Conservation (phyloP, 2,797 vertebrate species). For the Varecia variegata region DNA sequence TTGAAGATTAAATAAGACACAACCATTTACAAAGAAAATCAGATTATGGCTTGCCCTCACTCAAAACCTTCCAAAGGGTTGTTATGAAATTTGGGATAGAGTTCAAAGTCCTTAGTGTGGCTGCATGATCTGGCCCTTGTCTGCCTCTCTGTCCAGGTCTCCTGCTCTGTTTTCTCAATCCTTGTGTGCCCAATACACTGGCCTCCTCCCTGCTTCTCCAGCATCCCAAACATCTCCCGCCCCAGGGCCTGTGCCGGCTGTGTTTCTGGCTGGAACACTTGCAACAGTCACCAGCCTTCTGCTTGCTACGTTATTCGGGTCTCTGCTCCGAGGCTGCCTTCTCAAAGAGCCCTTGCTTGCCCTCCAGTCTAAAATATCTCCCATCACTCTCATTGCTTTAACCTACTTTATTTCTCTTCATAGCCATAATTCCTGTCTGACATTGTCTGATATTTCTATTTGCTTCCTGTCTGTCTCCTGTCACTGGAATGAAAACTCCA, state of each 20-base stretch:
- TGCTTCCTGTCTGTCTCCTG: not conserved
- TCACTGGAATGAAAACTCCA: not conserved
- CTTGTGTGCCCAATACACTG: accelerated
- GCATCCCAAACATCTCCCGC: not conserved
- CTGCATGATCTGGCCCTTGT: accelerated
- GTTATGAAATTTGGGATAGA: not conserved
- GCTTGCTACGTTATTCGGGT: not conserved
- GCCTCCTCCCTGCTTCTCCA: not conserved
- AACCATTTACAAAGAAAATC: not conserved
- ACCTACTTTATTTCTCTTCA: not conserved
- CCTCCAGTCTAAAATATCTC: not conserved
- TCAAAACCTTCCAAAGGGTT: not conserved
- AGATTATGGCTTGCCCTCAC: not conserved
- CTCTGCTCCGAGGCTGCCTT: not conserved
- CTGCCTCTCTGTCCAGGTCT: not conserved
- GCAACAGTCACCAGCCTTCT: not conserved
- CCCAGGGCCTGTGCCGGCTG: not conserved
- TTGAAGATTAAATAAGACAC: not conserved
- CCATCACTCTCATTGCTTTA: not conserved
- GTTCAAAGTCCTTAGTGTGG: not conserved
- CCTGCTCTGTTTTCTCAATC: not conserved
- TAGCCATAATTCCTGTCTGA: not conserved
- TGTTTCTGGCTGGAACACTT: not conserved
- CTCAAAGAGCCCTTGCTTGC: not conserved
- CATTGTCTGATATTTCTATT: not conserved